Evolutionary conservation across 1,140 invertebrate genomes (phyloP), one percentile per base, ranked within the genome.

Genomic region (Apolygus lucorum): DNA sequence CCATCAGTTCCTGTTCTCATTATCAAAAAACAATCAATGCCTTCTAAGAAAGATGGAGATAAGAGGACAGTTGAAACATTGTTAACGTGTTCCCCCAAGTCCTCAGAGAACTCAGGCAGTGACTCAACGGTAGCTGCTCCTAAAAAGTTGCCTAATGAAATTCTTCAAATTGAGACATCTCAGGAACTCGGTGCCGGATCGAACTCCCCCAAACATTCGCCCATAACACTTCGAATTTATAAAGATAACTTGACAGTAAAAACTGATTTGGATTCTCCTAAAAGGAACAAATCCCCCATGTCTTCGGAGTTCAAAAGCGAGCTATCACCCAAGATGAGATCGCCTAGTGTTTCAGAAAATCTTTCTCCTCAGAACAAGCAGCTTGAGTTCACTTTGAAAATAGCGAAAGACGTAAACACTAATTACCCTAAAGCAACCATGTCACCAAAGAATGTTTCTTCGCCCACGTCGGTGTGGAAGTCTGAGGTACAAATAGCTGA

Each of bases 331-430:
- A 52, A 72, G 22, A 67, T 65, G n/a, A 69, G 42, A 54, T 69
- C 52, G 22, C 63, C 52, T 17, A 29, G 52, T 52, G n/a, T 11
- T 25, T 62, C 13, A 26, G n/a, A 42, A n/a, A 52, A 25, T 34
- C 27, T 70, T 22, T 73, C 72, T 0, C 72, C 72, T 13, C 70
- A 71, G 13, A 59, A 26, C 14, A 73, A 73, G 67, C 67, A 69
- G 24, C 59, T 73, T n/a, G 73, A 72, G 28, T 73, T 70, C 34
- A 73, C 73, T 25, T 54, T 73, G 13, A 73, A 73, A 64, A 73
- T 73, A 29, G 66, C 69, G 2, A 73, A 73, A 68, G 73, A 73
- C 67, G 67, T 69, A 1, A 72, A 52, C 49, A 72, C 68, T 8
- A 73, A 72, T 49, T 62, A 67, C 24, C 71, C 73, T 2, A 72